Evolutionary conservation across 2,888 invertebrate species (phyloP).

Genomic region (Oxycera nigricornis): DNA sequence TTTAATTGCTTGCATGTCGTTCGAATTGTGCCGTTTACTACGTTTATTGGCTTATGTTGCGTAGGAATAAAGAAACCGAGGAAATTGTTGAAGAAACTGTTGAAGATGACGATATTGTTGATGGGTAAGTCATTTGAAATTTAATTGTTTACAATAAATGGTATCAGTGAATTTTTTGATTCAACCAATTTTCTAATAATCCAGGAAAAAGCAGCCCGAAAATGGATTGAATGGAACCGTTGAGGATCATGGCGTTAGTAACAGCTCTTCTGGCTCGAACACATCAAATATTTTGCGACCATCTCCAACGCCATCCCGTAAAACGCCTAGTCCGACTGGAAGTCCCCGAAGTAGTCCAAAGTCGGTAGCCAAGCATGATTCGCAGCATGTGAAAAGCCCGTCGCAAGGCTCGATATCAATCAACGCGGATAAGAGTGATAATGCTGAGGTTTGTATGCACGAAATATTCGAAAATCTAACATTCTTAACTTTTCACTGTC

Average conservation of each 20-base stretch:
- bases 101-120: conserved; percentile 8
- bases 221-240: conserved; percentile 71
- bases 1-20: conserved; percentile 41
- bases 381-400: conserved; percentile 46
- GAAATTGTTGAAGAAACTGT: conserved; percentile 21
- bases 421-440: conserved; percentile 46
- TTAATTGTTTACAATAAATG: neutral
- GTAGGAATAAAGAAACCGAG: conserved; percentile 42
- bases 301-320: conserved; percentile 57
- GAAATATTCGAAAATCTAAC: neutral
- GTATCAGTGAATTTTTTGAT: neutral
- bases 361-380: conserved; percentile 52
- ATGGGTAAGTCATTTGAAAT: conserved; percentile 18
- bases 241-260: conserved; percentile 70
- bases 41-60: conserved; percentile 41
- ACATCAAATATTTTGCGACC: conserved; percentile 65
- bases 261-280: conserved; percentile 69
- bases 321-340: conserved; percentile 44
- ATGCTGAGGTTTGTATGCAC: conserved; percentile 47
- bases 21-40: conserved; percentile 39
- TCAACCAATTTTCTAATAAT: conserved; percentile 34
- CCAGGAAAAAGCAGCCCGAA: conserved; percentile 72
- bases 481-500: neutral
- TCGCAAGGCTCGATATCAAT: conserved; percentile 45
- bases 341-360: conserved; percentile 58